phyloP scores from a whole-genome alignment of 2,888 invertebrate genomes.

The Sphinx pinastri region DNA sequence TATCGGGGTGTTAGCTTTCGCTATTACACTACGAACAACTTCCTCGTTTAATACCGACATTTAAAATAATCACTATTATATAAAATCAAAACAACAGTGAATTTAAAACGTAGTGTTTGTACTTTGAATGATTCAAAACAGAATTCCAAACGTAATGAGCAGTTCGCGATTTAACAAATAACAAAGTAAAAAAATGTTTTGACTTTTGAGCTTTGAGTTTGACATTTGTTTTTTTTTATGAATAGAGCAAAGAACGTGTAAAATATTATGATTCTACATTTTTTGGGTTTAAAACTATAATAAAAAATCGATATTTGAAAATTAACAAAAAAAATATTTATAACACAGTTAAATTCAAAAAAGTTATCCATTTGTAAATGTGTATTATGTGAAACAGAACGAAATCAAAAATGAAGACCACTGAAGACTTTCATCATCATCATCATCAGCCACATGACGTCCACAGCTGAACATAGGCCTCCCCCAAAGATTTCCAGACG shows the following conservation, averaged over 20 bases:
- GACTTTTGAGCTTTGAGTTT: not conserved
- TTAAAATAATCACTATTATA: slow-evolving; percentile 29
- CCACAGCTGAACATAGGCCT: too few relatives aligned
- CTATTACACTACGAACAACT: slow-evolving; percentile 52
- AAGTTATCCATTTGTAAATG: too few relatives aligned
- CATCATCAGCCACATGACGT: too few relatives aligned
- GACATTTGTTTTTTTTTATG: not conserved
- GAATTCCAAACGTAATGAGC: not conserved
- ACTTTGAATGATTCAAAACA: not conserved
- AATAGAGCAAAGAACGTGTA: not conserved
- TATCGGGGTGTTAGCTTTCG: slow-evolving; percentile 72
- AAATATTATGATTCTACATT: too few relatives aligned
- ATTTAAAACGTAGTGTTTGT: not conserved
- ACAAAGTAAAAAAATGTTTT: not conserved
- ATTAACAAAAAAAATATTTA: too few relatives aligned
- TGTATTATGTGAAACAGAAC: too few relatives aligned
- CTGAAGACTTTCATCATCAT: too few relatives aligned
- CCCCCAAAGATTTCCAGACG: too few relatives aligned
- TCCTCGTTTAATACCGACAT: slow-evolving; percentile 64
- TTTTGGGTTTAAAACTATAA: too few relatives aligned
- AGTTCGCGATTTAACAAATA: not conserved
- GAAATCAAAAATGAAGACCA: too few relatives aligned
- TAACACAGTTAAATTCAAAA: too few relatives aligned
- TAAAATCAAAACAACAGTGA: not conserved
- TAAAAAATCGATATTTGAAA: too few relatives aligned